Evolutionary conservation across 2,797 vertebrate genomes (phyloP), one percentile per base, ranked within the genome.

Genomic region (Microhierax caerulescens): DNA sequence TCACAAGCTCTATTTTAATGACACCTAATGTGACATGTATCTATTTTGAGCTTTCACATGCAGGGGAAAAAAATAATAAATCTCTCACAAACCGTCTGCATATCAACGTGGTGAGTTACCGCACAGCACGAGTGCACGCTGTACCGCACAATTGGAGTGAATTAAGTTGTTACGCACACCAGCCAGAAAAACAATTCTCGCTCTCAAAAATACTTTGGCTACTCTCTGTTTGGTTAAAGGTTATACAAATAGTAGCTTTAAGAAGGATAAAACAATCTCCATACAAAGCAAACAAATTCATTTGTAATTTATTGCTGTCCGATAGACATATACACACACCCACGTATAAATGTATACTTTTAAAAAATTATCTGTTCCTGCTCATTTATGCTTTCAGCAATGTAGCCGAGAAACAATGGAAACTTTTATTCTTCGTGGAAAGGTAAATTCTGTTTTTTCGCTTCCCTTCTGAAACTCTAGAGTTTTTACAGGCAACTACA

Each of bases 191-290:
- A 95, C 95, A 93, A 82, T 95, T 98, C 98, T 98, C 96, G 93
- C 97, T 95, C 97, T 88, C 96, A 96, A 90, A 98, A 98, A 96
- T 95, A 95, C 95, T 97, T 90, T 97, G 97, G 97, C 96, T 97
- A 97, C 97, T 98, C 97, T 97, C 86, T 73, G 95, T 93, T 97
- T 76, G 97, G 98, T 96, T 96, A 98, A 97, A 98, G 98, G 98
- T 98, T 98, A 98, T 43, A 95, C 97, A 98, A 98, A 98, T 97
- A 98, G 98, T 97, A 97, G 97, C 97, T 97, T 98, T 98, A 97
- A 96, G 94, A 96, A 93, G 97, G 97, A 98, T 97, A 97, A 97
- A 98, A 97, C 97, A 97, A 98, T 98, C 97, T 97, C 94, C 97
- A 97, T 95, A 87, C 96, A 98, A 97, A 98, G 97, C 97, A 97